These are phyloP conservation scores for Crotalus horridus DNA, from an alignment of 2,113 vertebrate genomes.

Conservation along the genomic window DNA sequence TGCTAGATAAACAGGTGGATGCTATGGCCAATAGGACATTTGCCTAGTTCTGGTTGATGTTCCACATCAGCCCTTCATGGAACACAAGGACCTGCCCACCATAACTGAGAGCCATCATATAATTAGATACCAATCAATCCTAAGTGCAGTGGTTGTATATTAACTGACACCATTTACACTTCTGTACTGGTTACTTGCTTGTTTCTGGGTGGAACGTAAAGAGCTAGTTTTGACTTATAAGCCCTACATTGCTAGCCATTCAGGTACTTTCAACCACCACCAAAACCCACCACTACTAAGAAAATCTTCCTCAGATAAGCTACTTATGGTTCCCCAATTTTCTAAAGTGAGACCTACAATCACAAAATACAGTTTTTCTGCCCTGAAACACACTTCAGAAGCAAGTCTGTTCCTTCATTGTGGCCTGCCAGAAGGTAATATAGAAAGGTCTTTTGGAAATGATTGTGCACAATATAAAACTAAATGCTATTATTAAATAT, in stretches of 20 bases:
- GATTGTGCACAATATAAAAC: background rate
- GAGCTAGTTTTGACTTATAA: background rate
- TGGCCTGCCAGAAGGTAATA: background rate
- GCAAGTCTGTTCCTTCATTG: background rate
- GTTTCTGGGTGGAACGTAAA: background rate
- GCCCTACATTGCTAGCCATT: background rate
- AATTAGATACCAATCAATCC: background rate
- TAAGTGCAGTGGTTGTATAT: background rate
- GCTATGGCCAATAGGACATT: background rate
- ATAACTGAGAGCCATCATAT: background rate
- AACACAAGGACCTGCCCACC: background rate
- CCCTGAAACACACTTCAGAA: background rate
- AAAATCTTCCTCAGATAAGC: background rate
- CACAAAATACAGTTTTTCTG: background rate
- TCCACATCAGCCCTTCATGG: background rate
- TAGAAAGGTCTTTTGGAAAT: background rate
- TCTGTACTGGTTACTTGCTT: background rate
- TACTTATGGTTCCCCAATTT: background rate
- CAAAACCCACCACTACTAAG: background rate
- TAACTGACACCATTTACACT: background rate
- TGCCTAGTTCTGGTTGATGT: background rate
- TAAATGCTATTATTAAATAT: background rate
- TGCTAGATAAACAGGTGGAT: background rate
- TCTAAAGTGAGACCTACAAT: background rate
- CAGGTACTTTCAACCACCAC: background rate